These are phyloP conservation scores for Dromiciops gliroides DNA, from an alignment of 2,113 vertebrate genomes.

Conservation along the genomic window DNA sequence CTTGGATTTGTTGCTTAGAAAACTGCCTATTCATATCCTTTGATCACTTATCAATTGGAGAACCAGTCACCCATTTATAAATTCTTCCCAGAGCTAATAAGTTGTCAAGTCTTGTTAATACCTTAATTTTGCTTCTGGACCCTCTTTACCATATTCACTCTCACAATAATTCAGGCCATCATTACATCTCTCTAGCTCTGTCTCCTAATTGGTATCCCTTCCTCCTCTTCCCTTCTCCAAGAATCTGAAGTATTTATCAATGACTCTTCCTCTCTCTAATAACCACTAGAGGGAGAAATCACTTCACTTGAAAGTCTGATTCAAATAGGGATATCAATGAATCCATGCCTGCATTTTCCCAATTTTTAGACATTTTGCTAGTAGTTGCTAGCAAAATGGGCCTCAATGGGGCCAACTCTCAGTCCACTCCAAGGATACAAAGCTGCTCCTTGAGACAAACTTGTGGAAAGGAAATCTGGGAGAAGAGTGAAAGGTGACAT, in stretches of 20 bases:
- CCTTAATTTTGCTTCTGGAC: neutral
- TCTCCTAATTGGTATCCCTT: neutral
- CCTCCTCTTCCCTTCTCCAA: neutral
- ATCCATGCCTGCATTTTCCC: neutral
- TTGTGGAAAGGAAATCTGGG: neutral
- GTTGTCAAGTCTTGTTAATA: neutral
- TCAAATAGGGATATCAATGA: neutral
- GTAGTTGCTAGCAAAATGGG: neutral
- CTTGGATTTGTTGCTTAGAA: neutral
- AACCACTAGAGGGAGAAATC: neutral
- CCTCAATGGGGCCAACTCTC: neutral
- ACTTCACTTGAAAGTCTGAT: neutral
- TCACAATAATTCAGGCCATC: neutral
- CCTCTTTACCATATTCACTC: neutral
- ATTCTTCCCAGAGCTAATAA: neutral
- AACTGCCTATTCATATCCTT: neutral
- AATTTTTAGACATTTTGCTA: neutral
- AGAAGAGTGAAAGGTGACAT: neutral
- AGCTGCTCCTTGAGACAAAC: neutral
- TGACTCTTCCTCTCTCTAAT: neutral
- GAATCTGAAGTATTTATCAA: neutral
- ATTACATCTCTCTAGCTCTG: neutral
- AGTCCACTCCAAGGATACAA: neutral
- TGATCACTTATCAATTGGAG: neutral
- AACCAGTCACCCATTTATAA: neutral